Conservation (phyloP, 2,888 invertebrate genomes). For the Microctonus hyperodae region DNA sequence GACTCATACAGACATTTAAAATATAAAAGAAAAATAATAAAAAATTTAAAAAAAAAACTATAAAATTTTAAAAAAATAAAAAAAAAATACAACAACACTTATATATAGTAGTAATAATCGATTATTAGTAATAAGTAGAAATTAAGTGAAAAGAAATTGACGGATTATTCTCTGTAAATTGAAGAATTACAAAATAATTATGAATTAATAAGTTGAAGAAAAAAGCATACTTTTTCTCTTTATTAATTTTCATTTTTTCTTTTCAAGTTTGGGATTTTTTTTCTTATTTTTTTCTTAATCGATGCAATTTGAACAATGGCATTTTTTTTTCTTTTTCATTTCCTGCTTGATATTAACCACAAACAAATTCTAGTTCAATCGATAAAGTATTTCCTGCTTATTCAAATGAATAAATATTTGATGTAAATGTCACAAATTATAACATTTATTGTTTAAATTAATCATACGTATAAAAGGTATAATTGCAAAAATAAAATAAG, state of each 20-base stretch:
- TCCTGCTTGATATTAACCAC: neutral
- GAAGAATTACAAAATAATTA: constrained; percentile 26
- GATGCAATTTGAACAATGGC: neutral
- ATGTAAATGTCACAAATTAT: constrained; percentile 31
- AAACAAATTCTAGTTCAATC: neutral
- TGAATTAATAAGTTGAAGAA: constrained; percentile 14
- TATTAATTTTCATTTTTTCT: neutral
- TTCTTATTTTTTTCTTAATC: constrained; percentile 16
- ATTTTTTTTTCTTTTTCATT: neutral
- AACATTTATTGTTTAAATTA: constrained; percentile 56
- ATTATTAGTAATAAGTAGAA: constrained; percentile 33
- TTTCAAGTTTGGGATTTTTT: constrained; percentile 11
- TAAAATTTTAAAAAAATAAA: constrained; percentile 43
- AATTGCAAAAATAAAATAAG: constrained; percentile 56
- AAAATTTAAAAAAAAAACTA: constrained; percentile 46
- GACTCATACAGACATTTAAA: constrained; percentile 53
- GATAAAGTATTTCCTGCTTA: neutral
- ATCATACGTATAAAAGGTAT: constrained; percentile 48
- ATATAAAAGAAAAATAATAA: constrained; percentile 41
- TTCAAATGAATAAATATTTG: neutral
- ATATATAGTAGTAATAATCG: constrained; percentile 52
- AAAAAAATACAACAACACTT: constrained; percentile 45
- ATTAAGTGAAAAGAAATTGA: constrained; percentile 34
- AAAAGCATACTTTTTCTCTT: neutral
- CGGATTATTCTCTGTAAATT: constrained; percentile 40